phyloP scores from a whole-genome alignment of 2,888 invertebrate species.

The Leucania comma region DNA sequence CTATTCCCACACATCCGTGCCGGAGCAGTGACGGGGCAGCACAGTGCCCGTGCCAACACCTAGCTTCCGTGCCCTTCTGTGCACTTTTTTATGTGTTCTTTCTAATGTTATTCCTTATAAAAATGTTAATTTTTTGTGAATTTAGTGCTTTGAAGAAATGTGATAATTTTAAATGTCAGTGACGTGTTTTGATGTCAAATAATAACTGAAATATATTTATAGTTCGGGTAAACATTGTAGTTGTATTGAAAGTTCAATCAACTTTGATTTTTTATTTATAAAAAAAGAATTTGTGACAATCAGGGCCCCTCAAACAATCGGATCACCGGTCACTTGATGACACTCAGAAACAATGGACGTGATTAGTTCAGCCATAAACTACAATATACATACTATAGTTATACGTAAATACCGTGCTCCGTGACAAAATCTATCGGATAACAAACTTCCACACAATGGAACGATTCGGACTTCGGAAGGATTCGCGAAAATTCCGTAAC shows the following conservation, averaged over 20 bases:
- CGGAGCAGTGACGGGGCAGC: too few relatives aligned
- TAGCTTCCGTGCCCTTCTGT: too few relatives aligned
- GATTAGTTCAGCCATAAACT: conserved; percentile 48
- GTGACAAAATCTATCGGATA: conserved; percentile 42
- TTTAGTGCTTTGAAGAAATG: not conserved
- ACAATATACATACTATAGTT: conserved; percentile 6
- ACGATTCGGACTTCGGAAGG: conserved; percentile 20
- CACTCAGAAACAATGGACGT: conserved; percentile 53
- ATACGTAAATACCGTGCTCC: conserved; percentile 36
- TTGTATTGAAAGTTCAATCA: not conserved
- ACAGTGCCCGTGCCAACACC: too few relatives aligned
- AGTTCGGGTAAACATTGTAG: not conserved
- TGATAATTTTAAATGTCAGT: conserved; percentile 4
- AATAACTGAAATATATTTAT: not conserved
- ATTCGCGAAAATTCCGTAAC: conserved; percentile 43
- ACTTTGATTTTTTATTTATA: not conserved
- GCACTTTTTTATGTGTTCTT: too few relatives aligned
- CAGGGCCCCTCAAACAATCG: conserved; percentile 34
- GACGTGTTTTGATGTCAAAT: not conserved
- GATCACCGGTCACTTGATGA: conserved; percentile 36
- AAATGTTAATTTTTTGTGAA: not conserved
- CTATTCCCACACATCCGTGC: too few relatives aligned
- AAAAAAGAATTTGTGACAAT: not conserved
- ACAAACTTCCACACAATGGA: conserved; percentile 19
- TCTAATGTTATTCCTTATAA: too few relatives aligned